These are phyloP conservation scores for Sinhomidia bicolor DNA, from an alignment of 2,888 invertebrate genomes.

Conservation along the genomic window DNA sequence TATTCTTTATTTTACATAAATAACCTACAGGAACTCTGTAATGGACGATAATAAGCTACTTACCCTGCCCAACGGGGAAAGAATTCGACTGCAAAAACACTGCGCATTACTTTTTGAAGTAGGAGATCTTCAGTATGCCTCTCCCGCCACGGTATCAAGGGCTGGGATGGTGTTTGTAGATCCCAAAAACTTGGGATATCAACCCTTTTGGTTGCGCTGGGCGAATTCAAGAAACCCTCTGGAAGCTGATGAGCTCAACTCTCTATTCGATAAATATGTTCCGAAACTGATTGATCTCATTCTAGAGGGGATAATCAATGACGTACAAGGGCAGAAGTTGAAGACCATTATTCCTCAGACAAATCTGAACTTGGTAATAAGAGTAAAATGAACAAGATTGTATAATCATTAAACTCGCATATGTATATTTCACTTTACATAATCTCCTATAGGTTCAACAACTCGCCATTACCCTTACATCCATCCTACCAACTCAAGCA, in stretches of 20 bases:
- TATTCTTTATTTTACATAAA: too few relatives aligned
- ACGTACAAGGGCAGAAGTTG: conserved; percentile 85
- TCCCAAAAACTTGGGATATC: conserved; percentile 93
- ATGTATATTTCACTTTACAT: too few relatives aligned
- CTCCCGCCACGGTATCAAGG: conserved; percentile 95
- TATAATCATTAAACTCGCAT: too few relatives aligned
- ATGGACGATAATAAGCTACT: conserved; percentile 97
- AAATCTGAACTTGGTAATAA: conserved; percentile 89
- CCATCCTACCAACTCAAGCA: conserved; percentile 83
- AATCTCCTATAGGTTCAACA: conserved; percentile 86
- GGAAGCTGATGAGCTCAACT: conserved; percentile 83
- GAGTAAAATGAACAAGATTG: too few relatives aligned
- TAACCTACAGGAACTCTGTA: conserved; percentile 89
- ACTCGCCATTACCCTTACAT: conserved; percentile 90
- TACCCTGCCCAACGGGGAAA: conserved; percentile 94
- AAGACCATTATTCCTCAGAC: conserved; percentile 93
- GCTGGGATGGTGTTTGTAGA: conserved; percentile 98
- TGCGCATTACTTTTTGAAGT: conserved; percentile 93
- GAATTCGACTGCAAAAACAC: conserved; percentile 90
- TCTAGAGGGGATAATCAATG: conserved; percentile 88
- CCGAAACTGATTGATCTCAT: conserved; percentile 88
- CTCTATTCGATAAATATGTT: conserved; percentile 90
- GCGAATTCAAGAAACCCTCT: conserved; percentile 83
- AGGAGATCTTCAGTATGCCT: conserved; percentile 93
- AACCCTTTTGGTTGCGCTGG: conserved; percentile 95